These are phyloP conservation scores for Anastrepha obliqua DNA, from an alignment of 1,140 invertebrate species.

Conservation along the genomic window DNA sequence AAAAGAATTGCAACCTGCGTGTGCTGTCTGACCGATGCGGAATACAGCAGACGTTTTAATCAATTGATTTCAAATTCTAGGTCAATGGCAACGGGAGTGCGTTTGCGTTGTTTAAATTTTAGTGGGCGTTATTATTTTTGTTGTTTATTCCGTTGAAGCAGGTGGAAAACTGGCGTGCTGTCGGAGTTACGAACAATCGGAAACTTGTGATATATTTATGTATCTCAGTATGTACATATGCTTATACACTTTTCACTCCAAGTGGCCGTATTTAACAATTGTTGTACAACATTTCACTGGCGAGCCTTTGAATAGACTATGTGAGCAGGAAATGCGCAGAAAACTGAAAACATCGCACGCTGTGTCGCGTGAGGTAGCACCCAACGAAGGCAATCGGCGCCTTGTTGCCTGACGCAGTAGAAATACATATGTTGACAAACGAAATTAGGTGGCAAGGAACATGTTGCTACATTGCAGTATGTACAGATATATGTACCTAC, in stretches of 20 bases:
- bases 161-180: conserved; percentile 1
- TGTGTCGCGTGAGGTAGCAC: background rate
- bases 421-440: background rate
- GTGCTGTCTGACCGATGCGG: background rate
- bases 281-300: background rate
- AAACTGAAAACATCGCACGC: conserved; percentile 32
- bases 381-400: background rate
- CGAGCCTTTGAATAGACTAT: background rate
- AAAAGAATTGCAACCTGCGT: background rate
- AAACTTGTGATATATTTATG: background rate
- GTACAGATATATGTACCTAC: background rate
- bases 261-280: background rate
- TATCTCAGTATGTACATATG: background rate
- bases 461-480: background rate
- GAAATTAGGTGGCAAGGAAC: background rate
- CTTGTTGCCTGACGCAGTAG: background rate
- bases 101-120: background rate
- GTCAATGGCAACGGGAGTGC: conserved; percentile 6
- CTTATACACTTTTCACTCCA: background rate
- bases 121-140: background rate
- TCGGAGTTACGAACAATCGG: background rate
- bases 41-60: conserved; percentile 26
- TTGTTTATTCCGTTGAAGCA: background rate
- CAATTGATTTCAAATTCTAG: conserved; percentile 23
- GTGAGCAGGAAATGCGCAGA: conserved; percentile 29